A percentile compares a stretch with the other conserved stretches of the same genome.
phyloP scores from a whole-genome alignment of 2,113 vertebrate species.

The Pterocles burchelli region DNA sequence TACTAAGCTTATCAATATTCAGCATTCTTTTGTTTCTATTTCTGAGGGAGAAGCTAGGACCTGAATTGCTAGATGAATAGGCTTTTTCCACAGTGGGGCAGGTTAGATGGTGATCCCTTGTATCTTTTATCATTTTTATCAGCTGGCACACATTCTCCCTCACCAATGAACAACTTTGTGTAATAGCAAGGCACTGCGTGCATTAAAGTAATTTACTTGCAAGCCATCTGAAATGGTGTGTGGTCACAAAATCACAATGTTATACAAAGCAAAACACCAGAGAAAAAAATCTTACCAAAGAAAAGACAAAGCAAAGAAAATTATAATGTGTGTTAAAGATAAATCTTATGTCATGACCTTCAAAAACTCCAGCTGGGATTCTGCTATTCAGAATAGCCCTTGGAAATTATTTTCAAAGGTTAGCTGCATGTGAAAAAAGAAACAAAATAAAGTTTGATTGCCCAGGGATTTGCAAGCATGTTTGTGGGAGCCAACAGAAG shows the following conservation, averaged over 20 bases:
- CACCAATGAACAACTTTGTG: neutral
- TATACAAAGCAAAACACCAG: neutral
- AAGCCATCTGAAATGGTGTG: neutral
- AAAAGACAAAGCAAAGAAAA: slow-evolving; percentile 45
- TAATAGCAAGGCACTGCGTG: neutral
- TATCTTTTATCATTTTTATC: neutral
- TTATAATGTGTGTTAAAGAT: slow-evolving; percentile 37
- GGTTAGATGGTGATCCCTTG: neutral
- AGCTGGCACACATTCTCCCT: neutral
- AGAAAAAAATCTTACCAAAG: slow-evolving; percentile 24
- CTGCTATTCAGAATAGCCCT: slow-evolving; percentile 1
- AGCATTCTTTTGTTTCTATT: neutral
- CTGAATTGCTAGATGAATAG: neutral
- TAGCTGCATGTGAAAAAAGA: neutral
- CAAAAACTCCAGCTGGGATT: slow-evolving; percentile 26
- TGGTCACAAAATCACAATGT: neutral
- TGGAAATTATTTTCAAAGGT: slow-evolving; percentile 45
- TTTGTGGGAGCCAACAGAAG: neutral
- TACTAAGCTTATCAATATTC: neutral
- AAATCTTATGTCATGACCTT: neutral
- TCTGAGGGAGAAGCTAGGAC: neutral
- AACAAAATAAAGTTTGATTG: slow-evolving; percentile 16
- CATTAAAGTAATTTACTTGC: neutral
- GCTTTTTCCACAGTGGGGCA: neutral
- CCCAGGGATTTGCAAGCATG: neutral